phyloP scores from a whole-genome alignment of 2,888 invertebrate species.

The Standfussiana lucernea region DNA sequence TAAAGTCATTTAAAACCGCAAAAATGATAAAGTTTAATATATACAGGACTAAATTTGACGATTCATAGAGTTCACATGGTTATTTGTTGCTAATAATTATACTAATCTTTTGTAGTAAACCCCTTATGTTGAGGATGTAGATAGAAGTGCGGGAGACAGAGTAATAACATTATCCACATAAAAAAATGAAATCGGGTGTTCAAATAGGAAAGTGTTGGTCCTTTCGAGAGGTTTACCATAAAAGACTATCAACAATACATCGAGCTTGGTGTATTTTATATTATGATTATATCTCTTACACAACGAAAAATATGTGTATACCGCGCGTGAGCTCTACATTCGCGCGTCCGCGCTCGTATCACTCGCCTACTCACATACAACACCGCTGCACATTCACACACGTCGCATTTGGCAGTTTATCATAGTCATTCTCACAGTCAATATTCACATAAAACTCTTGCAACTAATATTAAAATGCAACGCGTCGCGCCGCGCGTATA shows the following conservation, averaged over 20 bases:
- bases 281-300: constrained; percentile 87
- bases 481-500: constrained; percentile 62
- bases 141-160: constrained; percentile 76
- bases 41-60: constrained; percentile 88
- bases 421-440: constrained; percentile 82
- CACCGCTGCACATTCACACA: constrained; percentile 65
- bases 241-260: constrained; percentile 81
- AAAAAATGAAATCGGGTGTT: constrained; percentile 73
- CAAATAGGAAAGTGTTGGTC: constrained; percentile 80
- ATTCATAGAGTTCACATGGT: constrained; percentile 86
- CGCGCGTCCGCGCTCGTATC: constrained; percentile 62
- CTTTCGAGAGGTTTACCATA: constrained; percentile 81
- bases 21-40: constrained; percentile 88
- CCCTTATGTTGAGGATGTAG: constrained; percentile 78
- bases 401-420: constrained; percentile 89
- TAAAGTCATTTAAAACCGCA: constrained; percentile 88
- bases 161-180: constrained; percentile 71
- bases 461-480: constrained; percentile 74
- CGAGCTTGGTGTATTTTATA: constrained; percentile 88
- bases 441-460: constrained; percentile 85
- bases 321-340: constrained; percentile 70
- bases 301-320: constrained; percentile 81
- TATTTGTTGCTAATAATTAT: constrained; percentile 81
- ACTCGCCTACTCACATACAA: constrained; percentile 61
- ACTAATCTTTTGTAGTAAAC: constrained; percentile 82